Conservation (phyloP, 2,888 invertebrate species). For the Diarsia rubi region DNA sequence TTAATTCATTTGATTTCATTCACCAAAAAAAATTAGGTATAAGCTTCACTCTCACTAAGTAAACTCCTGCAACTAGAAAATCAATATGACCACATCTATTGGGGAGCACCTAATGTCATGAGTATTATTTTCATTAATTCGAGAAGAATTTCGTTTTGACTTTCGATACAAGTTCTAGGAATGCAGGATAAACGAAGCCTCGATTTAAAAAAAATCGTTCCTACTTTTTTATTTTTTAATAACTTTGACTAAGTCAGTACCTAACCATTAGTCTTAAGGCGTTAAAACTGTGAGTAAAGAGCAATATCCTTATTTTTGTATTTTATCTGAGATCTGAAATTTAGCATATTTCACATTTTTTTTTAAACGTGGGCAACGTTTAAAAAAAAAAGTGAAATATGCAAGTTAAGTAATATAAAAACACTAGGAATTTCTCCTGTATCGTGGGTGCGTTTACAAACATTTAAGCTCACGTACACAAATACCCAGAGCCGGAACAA, state of each 20-base stretch:
- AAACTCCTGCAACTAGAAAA: constrained; percentile 73
- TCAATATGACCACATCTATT: constrained; percentile 59
- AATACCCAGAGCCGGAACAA: too few species aligned
- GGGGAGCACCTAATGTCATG: constrained; percentile 68
- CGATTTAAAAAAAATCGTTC: not conserved
- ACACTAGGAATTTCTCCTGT: too few species aligned
- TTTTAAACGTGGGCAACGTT: too few species aligned
- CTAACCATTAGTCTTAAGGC: not conserved
- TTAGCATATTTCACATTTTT: constrained; percentile 7
- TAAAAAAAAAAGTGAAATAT: too few species aligned
- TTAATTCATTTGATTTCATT: constrained; percentile 59
- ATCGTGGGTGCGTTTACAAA: too few species aligned
- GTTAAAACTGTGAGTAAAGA: constrained; percentile 1
- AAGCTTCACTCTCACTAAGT: constrained; percentile 77
- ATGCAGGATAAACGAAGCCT: constrained; percentile 40
- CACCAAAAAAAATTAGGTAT: constrained; percentile 58
- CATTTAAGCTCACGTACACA: too few species aligned
- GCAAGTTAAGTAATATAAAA: too few species aligned
- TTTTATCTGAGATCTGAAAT: constrained; percentile 34
- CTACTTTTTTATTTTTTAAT: too few species aligned
- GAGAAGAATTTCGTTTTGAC: constrained; percentile 23
- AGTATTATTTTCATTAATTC: constrained; percentile 33
- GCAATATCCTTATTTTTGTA: constrained; percentile 1
- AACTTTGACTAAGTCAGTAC: constrained; percentile 8
- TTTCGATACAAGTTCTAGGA: constrained; percentile 32